phyloP scores from a whole-genome alignment of 2,888 invertebrate species.

The Girardia tigrina region DNA sequence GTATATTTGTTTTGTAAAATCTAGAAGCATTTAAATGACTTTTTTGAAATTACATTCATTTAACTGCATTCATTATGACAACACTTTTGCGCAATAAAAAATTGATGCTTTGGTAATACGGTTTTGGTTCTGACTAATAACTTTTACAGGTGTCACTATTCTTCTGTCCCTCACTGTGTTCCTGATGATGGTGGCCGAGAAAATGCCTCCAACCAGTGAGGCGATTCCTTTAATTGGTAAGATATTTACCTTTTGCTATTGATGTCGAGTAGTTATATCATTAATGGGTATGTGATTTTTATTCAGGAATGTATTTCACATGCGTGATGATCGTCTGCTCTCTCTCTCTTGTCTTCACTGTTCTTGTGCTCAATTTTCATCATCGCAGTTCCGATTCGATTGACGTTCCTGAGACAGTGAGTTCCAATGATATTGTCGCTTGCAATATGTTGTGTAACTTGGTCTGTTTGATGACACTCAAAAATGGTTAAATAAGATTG shows the following conservation, averaged over 20 bases:
- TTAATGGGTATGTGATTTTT: not conserved
- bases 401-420: slow-evolving; percentile 86
- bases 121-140: too few species aligned
- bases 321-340: slow-evolving; percentile 99
- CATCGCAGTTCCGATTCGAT: slow-evolving; percentile 89
- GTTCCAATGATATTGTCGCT: too few species aligned
- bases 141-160: slow-evolving; percentile 93
- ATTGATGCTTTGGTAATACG: too few species aligned
- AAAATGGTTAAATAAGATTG: too few species aligned
- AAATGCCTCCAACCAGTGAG: slow-evolving; percentile 94
- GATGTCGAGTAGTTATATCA: not conserved
- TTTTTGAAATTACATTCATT: too few species aligned
- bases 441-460: too few species aligned
- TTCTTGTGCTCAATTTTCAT: slow-evolving; percentile 90
- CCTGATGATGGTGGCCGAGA: slow-evolving; percentile 92
- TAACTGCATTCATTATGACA: too few species aligned
- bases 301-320: slow-evolving; percentile 87
- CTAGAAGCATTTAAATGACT: too few species aligned
- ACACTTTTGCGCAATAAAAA: too few species aligned
- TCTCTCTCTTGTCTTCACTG: slow-evolving; percentile 88
- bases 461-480: too few species aligned
- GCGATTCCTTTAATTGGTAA: slow-evolving; percentile 96
- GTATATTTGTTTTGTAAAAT: too few species aligned
- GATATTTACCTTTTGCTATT: too few species aligned
- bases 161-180: slow-evolving; percentile 91